Evolutionary conservation across 2,888 invertebrate species (phyloP).

Genomic region (Melinopterus prodromus): DNA sequence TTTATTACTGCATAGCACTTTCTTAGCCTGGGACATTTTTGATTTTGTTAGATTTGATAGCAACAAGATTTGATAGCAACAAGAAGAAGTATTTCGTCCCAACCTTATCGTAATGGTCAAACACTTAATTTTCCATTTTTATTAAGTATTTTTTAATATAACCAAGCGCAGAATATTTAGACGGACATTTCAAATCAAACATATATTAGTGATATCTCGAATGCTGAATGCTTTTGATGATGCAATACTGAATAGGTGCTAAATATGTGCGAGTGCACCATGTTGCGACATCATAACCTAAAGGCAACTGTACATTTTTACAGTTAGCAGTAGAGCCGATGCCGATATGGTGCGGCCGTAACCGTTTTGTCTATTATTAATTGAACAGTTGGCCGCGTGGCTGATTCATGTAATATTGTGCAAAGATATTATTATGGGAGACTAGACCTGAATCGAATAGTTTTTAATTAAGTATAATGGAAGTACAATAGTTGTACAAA

Average conservation of each 20-base stretch:
- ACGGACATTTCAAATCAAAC: neutral
- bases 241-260: neutral
- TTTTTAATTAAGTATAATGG: neutral
- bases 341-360: neutral
- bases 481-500: neutral
- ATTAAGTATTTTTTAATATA: too few species aligned
- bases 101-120: too few species aligned
- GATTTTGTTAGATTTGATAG: too few species aligned
- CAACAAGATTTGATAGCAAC: too few species aligned
- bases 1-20: too few species aligned
- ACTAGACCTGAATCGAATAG: neutral
- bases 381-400: neutral
- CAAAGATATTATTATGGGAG: neutral
- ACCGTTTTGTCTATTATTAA: neutral
- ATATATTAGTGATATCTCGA: neutral
- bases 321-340: neutral
- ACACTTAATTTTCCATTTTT: too few species aligned
- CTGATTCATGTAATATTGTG: neutral
- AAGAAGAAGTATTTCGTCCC: too few species aligned
- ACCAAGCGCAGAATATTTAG: too few species aligned
- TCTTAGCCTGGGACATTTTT: too few species aligned
- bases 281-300: constrained; percentile 4
- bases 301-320: constrained; percentile 4
- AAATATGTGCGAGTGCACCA: neutral
- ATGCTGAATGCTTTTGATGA: neutral